Evolutionary conservation across 2,888 invertebrate species (phyloP), one percentile per base, ranked within the genome.

Genomic region (Catocala nupta): DNA sequence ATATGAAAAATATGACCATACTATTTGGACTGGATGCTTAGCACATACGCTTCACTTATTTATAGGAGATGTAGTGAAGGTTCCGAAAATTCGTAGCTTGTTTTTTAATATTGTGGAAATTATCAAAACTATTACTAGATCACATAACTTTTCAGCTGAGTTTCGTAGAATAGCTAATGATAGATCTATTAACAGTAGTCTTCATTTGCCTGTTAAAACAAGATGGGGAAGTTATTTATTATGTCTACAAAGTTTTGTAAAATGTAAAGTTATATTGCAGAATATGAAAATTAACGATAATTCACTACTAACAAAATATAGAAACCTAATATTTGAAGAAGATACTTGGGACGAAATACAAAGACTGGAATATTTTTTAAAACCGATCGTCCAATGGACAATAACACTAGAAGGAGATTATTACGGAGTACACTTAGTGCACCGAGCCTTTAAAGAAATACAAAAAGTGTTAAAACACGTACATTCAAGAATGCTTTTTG

Each of bases 1-100:
- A 44, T n/a, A 44, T n/a, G n/a, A 44, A 10, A 44, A 10, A n/a
- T 44, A 44, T 44, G n/a, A 44, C 10, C 10, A 44, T 44, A 44
- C n/a, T 44, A 10, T 44, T 10, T 44, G 44, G 44, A n/a, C n/a
- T 44, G 44, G 44, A 44, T 44, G 44, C n/a, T n/a, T 44, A n/a
- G 44, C 44, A 10, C 44, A 44, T 44, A 44, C 44, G 10, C n/a
- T 44, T n/a, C 44, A 25, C 44, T n/a, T 44, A n/a, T 44, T 44
- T 10, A 44, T 44, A 44, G 44, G 44, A 10, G 44, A 44, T n/a
- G 25, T 25, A 25, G 25, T 25, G 25, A 25, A 25, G 42, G 42
- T 42, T 42, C 42, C 42, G 8, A 42, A 42, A 42, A 42, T 42
- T 42, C 42, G 42, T 42, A 42, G 42, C 42, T 42, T 42, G 42